These are phyloP conservation scores for Latheticus oryzae DNA, from an alignment of 2,888 invertebrate genomes.

Conservation along the genomic window DNA sequence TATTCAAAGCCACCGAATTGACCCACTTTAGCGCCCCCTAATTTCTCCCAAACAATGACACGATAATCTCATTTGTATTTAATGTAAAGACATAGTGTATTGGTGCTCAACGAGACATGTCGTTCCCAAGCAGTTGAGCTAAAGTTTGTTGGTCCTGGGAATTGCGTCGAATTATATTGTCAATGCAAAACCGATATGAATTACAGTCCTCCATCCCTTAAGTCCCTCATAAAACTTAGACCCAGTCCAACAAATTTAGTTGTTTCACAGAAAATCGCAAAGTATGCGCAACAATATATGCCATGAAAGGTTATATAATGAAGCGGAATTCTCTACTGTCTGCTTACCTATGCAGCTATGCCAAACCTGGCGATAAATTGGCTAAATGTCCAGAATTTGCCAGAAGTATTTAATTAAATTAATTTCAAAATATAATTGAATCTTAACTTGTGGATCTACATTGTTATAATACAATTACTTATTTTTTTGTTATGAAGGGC, in stretches of 20 bases:
- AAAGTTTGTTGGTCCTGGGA: slow-evolving; percentile 13
- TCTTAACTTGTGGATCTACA: slow-evolving; percentile 6
- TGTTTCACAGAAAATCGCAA: slow-evolving; percentile 35
- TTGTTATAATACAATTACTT: too few species aligned
- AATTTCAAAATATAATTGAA: slow-evolving; percentile 28
- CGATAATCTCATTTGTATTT: slow-evolving; percentile 37
- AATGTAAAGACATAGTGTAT: slow-evolving; percentile 25
- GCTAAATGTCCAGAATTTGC: slow-evolving; percentile 17
- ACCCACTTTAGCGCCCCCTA: slow-evolving; percentile 2
- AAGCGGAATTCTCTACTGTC: slow-evolving; percentile 14
- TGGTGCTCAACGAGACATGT: slow-evolving; percentile 26
- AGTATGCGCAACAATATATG: slow-evolving; percentile 32
- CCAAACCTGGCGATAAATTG: slow-evolving; percentile 26
- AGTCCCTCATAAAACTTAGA: slow-evolving; percentile 16
- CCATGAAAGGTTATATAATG: slow-evolving; percentile 22
- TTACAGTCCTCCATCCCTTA: slow-evolving; percentile 18
- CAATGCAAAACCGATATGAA: slow-evolving; percentile 32
- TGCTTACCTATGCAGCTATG: slow-evolving; percentile 31
- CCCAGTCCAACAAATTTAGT: slow-evolving; percentile 28
- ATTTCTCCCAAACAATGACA: slow-evolving; percentile 28
- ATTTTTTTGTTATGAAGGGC: background rate
- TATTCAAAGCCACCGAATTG: slow-evolving; percentile 5
- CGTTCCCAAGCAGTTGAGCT: slow-evolving; percentile 17
- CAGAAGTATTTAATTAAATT: slow-evolving; percentile 36
- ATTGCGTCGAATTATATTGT: slow-evolving; percentile 28